Conservation (phyloP, 2,888 invertebrate species). For the Zaprionus bogoriensis region DNA sequence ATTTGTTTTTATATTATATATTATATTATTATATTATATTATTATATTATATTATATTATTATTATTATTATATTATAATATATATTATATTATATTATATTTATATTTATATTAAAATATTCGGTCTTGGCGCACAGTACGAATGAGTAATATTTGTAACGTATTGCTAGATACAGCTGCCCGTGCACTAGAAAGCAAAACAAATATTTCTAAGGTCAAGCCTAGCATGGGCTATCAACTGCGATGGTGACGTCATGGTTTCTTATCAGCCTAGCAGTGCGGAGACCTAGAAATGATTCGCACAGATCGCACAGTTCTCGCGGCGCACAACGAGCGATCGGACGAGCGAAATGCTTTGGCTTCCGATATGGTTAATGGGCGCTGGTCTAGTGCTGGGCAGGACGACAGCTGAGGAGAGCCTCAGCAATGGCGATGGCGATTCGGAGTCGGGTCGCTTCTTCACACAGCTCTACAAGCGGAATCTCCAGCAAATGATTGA, state of each 20-base stretch:
- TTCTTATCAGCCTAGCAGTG: slow-evolving; percentile 47
- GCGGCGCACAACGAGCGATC: slow-evolving; percentile 47
- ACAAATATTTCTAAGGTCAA: slow-evolving; percentile 60
- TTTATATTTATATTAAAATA: too few relatives aligned
- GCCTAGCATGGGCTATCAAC: slow-evolving; percentile 27
- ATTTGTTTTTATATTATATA: too few relatives aligned
- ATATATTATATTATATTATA: too few relatives aligned
- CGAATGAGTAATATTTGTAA: slow-evolving; percentile 39
- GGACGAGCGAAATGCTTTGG: slow-evolving; percentile 39
- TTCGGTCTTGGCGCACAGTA: slow-evolving; percentile 10
- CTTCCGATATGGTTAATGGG: slow-evolving; percentile 18
- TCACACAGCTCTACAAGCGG: slow-evolving; percentile 68
- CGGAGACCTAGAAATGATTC: slow-evolving; percentile 10
- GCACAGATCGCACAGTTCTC: slow-evolving; percentile 47
- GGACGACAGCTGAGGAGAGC: neutral
- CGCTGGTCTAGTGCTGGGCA: slow-evolving; percentile 5
- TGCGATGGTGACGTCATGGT: neutral
- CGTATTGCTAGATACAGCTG: neutral
- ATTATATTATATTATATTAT: too few relatives aligned
- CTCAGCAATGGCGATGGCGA: neutral
- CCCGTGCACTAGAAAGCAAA: slow-evolving; percentile 11
- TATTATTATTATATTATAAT: too few relatives aligned
- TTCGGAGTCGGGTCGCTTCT: slow-evolving; percentile 41
- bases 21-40: too few relatives aligned
- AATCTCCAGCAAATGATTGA: slow-evolving; percentile 66